Conservation (phyloP, 2,888 invertebrate genomes). For the Heliconius erato region DNA sequence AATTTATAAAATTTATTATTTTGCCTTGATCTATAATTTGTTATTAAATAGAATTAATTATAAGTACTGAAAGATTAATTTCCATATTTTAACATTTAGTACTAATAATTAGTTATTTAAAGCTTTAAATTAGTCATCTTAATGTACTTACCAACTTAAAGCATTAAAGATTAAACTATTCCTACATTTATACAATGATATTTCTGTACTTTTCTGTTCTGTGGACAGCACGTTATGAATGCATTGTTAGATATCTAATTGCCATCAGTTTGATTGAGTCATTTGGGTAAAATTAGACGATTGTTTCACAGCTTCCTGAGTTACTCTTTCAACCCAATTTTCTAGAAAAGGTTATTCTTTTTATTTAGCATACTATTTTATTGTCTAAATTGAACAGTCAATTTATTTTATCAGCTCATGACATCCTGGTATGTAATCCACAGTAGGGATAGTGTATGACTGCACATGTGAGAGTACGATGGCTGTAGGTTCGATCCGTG, state of each 20-base stretch:
- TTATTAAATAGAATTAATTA: too few species aligned
- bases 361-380: background rate
- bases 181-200: background rate
- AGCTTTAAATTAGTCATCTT: too few species aligned
- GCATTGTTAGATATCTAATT: constrained; percentile 56
- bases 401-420: background rate
- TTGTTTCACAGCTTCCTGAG: constrained; percentile 41
- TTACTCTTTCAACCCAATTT: constrained; percentile 25
- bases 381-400: background rate
- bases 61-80: too few species aligned
- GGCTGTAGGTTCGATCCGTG: too few species aligned
- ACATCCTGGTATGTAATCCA: background rate
- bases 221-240: constrained; percentile 61
- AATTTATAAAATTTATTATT: too few species aligned
- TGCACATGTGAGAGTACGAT: too few species aligned
- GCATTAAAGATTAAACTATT: background rate
- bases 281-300: constrained; percentile 52
- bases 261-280: constrained; percentile 65
- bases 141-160: too few species aligned
- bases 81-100: too few species aligned
- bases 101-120: too few species aligned
- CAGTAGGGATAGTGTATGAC: too few species aligned
- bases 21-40: too few species aligned
- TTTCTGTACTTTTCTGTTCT: constrained; percentile 10
- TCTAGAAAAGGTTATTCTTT: background rate